These are phyloP conservation scores for Eleutherodactylus coqui DNA, from an alignment of 2,797 vertebrate species.

Conservation along the genomic window DNA sequence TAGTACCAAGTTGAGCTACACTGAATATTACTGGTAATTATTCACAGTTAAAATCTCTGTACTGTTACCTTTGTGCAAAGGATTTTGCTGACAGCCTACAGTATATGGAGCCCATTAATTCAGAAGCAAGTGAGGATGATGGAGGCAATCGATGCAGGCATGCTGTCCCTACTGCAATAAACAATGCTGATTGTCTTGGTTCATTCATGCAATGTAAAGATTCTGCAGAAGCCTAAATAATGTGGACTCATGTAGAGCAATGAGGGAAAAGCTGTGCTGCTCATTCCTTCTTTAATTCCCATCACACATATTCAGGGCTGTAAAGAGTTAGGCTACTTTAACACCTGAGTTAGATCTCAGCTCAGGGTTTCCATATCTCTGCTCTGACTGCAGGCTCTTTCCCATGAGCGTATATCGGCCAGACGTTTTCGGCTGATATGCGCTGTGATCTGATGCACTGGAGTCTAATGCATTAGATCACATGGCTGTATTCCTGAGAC, in stretches of 20 bases:
- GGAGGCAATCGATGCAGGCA: slow-evolving; percentile 6
- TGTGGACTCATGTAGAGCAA: not conserved
- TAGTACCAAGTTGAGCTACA: slow-evolving; percentile 36
- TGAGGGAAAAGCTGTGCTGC: not conserved
- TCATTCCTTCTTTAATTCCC: not conserved
- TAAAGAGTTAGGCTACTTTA: slow-evolving; percentile 28
- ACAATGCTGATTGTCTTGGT: not conserved
- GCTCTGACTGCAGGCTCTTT: no score
- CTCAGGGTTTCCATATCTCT: no score
- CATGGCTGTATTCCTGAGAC: no score
- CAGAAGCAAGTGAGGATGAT: slow-evolving; percentile 26
- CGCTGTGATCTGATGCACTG: no score
- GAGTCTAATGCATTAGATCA: no score
- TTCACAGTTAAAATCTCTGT: slow-evolving; percentile 29
- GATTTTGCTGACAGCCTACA: slow-evolving; percentile 21
- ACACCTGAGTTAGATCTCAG: no score
- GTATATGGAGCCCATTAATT: slow-evolving; percentile 22
- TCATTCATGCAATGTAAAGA: not conserved
- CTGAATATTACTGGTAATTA: slow-evolving; percentile 34
- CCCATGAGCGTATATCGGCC: no score
- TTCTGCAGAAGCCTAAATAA: not conserved
- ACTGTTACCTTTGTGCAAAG: slow-evolving; percentile 30
- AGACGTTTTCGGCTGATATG: no score
- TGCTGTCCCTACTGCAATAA: not conserved
- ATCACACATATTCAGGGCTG: not conserved